phyloP scores from a whole-genome alignment of 2,797 vertebrate genomes.

The Brachymystax lenok region DNA sequence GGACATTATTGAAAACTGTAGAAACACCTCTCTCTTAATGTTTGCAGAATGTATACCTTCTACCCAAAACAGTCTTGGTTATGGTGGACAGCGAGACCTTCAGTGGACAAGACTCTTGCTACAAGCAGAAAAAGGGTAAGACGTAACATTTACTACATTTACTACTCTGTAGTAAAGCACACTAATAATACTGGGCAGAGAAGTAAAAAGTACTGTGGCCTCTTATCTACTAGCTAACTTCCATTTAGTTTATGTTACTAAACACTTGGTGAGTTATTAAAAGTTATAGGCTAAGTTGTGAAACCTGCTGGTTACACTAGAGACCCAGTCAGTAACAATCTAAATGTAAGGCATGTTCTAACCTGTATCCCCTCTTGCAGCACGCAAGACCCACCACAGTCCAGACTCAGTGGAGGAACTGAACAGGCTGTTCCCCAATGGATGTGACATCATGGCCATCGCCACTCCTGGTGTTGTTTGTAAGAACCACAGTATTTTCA shows the following conservation, averaged over 20 bases:
- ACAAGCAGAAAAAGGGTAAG: slow-evolving; percentile 84
- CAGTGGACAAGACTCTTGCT: slow-evolving; percentile 70
- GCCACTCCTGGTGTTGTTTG: slow-evolving; percentile 88
- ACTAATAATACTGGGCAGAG: neutral
- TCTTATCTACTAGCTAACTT: neutral
- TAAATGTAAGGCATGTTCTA: neutral
- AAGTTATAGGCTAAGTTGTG: neutral
- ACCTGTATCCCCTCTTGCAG: slow-evolving; percentile 54
- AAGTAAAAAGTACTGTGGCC: neutral
- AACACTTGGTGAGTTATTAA: neutral
- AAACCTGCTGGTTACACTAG: neutral
- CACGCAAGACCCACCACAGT: slow-evolving; percentile 80
- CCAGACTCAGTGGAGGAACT: slow-evolving; percentile 77
- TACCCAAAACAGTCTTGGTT: slow-evolving; percentile 89
- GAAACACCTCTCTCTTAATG: neutral
- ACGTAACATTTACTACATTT: neutral
- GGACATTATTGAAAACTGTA: neutral
- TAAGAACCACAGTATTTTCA: slow-evolving; percentile 70
- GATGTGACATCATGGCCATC: slow-evolving; percentile 88
- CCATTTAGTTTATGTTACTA: neutral
- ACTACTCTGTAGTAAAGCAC: no score
- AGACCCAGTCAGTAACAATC: neutral
- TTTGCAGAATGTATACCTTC: slow-evolving; percentile 84
- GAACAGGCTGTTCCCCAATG: slow-evolving; percentile 83
- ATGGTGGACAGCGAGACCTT: slow-evolving; percentile 85